phyloP scores from a whole-genome alignment of 2,888 invertebrate species.

The Acanthosepion pharaonis region DNA sequence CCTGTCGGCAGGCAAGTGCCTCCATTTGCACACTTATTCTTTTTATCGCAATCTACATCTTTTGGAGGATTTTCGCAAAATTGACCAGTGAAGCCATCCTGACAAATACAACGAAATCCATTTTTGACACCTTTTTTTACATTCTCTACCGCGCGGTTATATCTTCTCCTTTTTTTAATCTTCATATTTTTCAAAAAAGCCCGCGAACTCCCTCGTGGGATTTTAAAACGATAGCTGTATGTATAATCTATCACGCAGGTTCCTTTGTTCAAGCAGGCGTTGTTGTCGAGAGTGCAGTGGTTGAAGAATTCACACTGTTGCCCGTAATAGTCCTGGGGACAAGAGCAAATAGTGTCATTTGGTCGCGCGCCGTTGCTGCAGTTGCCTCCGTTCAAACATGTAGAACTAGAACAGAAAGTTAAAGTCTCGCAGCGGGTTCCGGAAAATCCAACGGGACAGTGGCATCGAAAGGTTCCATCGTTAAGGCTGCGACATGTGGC shows the following conservation, averaged over 20 bases:
- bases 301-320: conserved; percentile 48
- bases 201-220: neutral
- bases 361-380: conserved; percentile 53
- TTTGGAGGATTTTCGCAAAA: neutral
- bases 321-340: conserved; percentile 48
- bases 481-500: neutral
- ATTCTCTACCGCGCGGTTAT: neutral
- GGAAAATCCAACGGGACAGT: conserved; percentile 48
- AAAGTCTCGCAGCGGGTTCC: conserved; percentile 48
- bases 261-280: conserved; percentile 50
- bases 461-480: conserved; percentile 80
- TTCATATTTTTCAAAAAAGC: neutral
- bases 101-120: conserved; percentile 55
- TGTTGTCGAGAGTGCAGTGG: conserved; percentile 48
- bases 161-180: neutral
- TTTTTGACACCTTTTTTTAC: conserved; percentile 49
- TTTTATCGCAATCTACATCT: neutral
- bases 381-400: conserved; percentile 50
- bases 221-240: conserved; percentile 25
- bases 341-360: conserved; percentile 54
- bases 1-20: neutral
- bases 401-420: conserved; percentile 49
- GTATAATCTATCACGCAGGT: conserved; percentile 48
- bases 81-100: conserved; percentile 58
- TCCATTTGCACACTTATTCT: neutral